Percentiles rank a stretch among this genome's conserved stretches.
Evolutionary conservation across 2,113 vertebrate genomes (phyloP).

Genomic region (Callopanchax toddi): DNA sequence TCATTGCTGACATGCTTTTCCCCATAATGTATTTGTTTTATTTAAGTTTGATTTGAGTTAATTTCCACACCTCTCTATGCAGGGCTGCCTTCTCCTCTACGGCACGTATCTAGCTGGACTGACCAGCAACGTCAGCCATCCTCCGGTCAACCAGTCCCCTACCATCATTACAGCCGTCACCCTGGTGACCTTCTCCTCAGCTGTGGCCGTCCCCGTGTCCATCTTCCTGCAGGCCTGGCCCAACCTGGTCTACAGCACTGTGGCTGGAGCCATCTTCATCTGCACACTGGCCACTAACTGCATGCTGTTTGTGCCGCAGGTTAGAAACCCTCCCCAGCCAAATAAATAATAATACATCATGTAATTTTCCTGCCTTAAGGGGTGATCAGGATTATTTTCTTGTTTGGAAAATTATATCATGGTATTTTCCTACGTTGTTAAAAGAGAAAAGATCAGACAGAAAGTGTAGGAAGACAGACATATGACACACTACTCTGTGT

Average conservation of each 20-base stretch:
- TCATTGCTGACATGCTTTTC: too few relatives aligned
- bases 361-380: too few relatives aligned
- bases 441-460: constrained; percentile 12
- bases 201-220: constrained; percentile 82
- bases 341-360: too few relatives aligned
- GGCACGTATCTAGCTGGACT: constrained; percentile 94
- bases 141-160: constrained; percentile 95
- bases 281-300: constrained; percentile 92
- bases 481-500: not conserved
- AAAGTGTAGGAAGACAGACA: constrained; percentile 4
- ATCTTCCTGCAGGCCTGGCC: constrained; percentile 88
- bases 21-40: too few relatives aligned
- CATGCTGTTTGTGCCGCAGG: constrained; percentile 96
- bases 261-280: constrained; percentile 92
- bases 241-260: constrained; percentile 88
- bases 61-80: constrained; percentile 36
- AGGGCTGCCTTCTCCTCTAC: constrained; percentile 90
- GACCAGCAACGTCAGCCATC: constrained; percentile 90
- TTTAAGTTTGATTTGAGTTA: too few relatives aligned
- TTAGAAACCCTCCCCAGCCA: constrained; percentile 44
- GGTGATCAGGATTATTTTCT: not conserved
- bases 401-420: too few relatives aligned
- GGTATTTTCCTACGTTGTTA: too few relatives aligned
- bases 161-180: constrained; percentile 89
- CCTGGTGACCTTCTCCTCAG: constrained; percentile 82